Conservation (phyloP, 2,113 vertebrate genomes). For the Irena cyanogastra region DNA sequence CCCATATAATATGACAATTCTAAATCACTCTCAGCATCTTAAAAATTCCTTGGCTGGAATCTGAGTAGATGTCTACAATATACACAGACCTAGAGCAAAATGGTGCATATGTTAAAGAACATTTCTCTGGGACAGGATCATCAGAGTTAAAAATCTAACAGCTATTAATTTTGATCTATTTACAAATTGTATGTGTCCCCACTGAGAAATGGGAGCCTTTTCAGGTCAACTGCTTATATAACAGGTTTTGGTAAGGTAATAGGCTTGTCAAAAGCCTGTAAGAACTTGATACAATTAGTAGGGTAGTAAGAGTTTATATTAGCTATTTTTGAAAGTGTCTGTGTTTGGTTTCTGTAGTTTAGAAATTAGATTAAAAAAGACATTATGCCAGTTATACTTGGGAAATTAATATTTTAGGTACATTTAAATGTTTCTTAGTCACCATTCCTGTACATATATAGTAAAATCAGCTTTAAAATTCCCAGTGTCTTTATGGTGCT, state of each 20-base stretch:
- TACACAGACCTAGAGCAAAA: neutral
- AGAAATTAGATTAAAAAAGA: neutral
- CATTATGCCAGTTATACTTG: neutral
- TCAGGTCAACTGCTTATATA: neutral
- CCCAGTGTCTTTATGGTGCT: neutral
- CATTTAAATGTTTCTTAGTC: neutral
- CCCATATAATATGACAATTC: no score
- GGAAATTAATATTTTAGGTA: neutral
- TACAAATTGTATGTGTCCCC: neutral
- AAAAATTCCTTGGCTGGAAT: neutral
- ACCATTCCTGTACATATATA: neutral
- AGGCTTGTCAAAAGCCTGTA: neutral
- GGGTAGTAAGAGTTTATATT: neutral
- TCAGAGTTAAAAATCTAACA: neutral
- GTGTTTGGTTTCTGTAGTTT: neutral
- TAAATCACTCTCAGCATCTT: neutral
- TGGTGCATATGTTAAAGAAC: neutral
- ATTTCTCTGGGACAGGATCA: neutral
- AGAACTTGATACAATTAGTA: neutral
- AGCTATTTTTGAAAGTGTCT: neutral
- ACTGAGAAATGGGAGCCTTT: neutral
- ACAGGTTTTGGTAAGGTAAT: neutral
- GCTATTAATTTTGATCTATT: neutral
- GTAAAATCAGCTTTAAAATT: neutral
- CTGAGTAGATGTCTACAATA: neutral